Base-by-base conservation (phyloP, 2,888 invertebrate species). In the Polietes domitor region DNA sequence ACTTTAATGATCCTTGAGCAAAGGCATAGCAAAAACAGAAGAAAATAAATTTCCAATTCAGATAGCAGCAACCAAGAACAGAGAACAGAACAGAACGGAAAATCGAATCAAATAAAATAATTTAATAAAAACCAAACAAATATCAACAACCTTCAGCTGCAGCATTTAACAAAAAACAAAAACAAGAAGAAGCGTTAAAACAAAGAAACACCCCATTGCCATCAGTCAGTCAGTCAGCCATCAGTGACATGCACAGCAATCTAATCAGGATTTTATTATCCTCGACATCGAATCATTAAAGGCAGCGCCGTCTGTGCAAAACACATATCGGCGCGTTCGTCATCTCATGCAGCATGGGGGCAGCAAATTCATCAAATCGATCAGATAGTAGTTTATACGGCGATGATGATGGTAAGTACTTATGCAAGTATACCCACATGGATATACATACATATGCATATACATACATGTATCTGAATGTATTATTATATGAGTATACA, bases 371-470 rank as follows among this genome's bases (percentile, higher is more conserved):
- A 84, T 92, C 92, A 88, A 90, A 90, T 87, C 90, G 92, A 88
- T 89, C 91, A 85, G 91, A 92, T 87, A 87, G 90, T 84, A 90
- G 88, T 89, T 88, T 91, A 85, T 89, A 91, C 83, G 89, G 88
- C 86, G 92, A 92, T 88, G 92, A 92, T 80, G 92, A 92, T 85
- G 92, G 92, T 92, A 85, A 91, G 92, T 88, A 28, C 2, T n/a
- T 12, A 55, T 47, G 24, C 26, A 2, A n/a, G 1, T 28, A 12
- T 12, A 32, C n/a, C 17, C 15, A n/a, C n/a, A n/a, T 61, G n/a
- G n/a, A n/a, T n/a, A n/a, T n/a, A n/a, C n/a, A n/a, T n/a, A n/a
- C n/a, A n/a, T n/a, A n/a, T n/a, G n/a, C n/a, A n/a, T n/a, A n/a
- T n/a, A n/a, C n/a, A n/a, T n/a, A n/a, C n/a, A n/a, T n/a, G n/a